These are phyloP conservation scores for Onychomys leucogaster DNA, from an alignment of 2,797 vertebrate genomes.

Conservation along the genomic window DNA sequence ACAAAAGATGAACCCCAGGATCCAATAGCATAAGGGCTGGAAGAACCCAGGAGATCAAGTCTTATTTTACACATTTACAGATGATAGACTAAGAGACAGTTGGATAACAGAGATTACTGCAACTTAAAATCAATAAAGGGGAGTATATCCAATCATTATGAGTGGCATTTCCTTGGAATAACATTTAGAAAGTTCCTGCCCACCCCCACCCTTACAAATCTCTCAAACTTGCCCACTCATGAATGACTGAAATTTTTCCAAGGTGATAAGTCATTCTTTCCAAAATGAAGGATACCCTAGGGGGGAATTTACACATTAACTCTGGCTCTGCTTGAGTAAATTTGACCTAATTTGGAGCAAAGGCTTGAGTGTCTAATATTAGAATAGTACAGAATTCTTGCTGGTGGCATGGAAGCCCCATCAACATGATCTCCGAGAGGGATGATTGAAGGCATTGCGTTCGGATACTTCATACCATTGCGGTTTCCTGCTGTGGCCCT, in stretches of 20 bases:
- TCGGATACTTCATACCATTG: not conserved
- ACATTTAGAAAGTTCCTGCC: slow-evolving; percentile 38
- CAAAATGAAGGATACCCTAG: slow-evolving; percentile 65
- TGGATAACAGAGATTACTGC: slow-evolving; percentile 7
- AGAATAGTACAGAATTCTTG: slow-evolving; percentile 40
- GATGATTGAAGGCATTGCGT: not conserved
- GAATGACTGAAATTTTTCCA: slow-evolving; percentile 58
- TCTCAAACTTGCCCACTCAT: slow-evolving; percentile 2
- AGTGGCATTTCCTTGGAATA: slow-evolving; percentile 64
- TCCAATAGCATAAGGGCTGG: not conserved
- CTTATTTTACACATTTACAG: not conserved
- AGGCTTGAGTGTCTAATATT: slow-evolving; percentile 70
- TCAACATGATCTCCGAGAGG: slow-evolving; percentile 15
- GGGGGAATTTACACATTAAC: slow-evolving; percentile 74
- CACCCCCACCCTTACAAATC: not conserved
- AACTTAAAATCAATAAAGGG: not conserved
- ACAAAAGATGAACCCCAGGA: not conserved
- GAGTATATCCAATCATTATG: not conserved
- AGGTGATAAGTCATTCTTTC: slow-evolving; percentile 59
- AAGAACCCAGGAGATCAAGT: not conserved
- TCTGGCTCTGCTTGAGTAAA: slow-evolving; percentile 71
- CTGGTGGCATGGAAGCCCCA: not conserved
- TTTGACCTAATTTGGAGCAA: slow-evolving; percentile 76
- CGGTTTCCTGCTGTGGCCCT: slow-evolving; percentile 39
- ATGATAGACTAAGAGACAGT: slow-evolving; percentile 48